phyloP scores from a whole-genome alignment of 2,797 vertebrate species.

The Monodelphis domestica region DNA sequence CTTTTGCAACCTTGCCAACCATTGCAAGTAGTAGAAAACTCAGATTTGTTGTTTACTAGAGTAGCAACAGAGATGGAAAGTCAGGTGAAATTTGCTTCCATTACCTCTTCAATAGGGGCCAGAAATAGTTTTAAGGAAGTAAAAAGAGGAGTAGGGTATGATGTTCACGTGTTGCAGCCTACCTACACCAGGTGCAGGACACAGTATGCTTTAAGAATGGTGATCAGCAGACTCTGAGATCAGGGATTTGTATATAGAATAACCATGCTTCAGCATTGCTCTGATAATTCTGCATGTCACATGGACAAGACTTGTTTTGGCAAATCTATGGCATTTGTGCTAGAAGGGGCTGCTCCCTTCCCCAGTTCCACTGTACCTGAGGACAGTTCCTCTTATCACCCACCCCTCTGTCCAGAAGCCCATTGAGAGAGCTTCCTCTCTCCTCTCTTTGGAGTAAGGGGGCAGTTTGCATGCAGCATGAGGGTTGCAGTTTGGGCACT shows the following conservation, averaged over 20 bases:
- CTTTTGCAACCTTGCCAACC: not conserved
- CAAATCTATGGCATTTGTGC: no score
- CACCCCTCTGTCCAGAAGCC: no score
- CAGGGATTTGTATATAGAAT: not conserved
- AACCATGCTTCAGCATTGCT: not conserved
- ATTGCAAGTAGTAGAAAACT: constrained; percentile 1
- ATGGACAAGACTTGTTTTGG: no score
- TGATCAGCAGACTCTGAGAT: not conserved
- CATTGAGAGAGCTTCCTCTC: no score
- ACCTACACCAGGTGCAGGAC: not conserved
- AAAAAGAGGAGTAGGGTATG: not conserved
- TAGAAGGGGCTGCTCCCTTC: no score
- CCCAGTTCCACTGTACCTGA: no score
- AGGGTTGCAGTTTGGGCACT: no score
- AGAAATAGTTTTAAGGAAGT: not conserved
- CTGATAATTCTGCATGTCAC: no score
- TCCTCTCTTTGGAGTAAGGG: no score
- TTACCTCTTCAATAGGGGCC: not conserved
- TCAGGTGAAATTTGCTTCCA: not conserved
- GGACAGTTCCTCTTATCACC: no score
- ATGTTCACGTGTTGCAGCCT: not conserved
- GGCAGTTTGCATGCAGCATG: no score
- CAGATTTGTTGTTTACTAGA: not conserved
- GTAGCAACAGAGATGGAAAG: not conserved
- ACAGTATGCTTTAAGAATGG: not conserved